phyloP scores from a whole-genome alignment of 2,797 vertebrate species.

The Mus caroli region DNA sequence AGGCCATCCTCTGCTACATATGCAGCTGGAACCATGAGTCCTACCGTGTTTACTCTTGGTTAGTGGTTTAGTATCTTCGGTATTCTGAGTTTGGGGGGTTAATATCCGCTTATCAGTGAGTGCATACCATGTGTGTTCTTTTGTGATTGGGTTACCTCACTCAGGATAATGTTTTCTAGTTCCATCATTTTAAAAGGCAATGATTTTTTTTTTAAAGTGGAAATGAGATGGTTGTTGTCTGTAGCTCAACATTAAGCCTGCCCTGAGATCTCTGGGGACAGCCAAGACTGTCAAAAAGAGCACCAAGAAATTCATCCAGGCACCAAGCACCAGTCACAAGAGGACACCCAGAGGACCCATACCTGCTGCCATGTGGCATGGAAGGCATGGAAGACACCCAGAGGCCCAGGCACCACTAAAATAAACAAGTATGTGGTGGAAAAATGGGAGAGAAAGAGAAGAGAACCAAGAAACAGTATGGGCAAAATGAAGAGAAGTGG shows the following conservation, averaged over 20 bases:
- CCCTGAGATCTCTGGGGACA: too few relatives aligned
- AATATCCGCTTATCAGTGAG: too few relatives aligned
- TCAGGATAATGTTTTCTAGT: too few relatives aligned
- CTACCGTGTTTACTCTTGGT: too few relatives aligned
- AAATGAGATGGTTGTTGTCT: background rate
- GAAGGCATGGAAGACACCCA: background rate
- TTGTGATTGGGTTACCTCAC: too few relatives aligned
- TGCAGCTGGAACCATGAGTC: too few relatives aligned
- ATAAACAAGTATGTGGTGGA: background rate
- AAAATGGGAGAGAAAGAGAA: background rate
- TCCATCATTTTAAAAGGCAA: too few relatives aligned
- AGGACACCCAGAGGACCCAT: background rate
- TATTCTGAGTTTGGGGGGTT: too few relatives aligned
- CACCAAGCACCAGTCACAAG: background rate
- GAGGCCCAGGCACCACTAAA: background rate
- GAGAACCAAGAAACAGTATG: background rate
- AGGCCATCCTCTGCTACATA: too few relatives aligned
- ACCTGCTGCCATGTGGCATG: background rate
- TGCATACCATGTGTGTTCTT: too few relatives aligned
- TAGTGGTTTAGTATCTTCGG: too few relatives aligned
- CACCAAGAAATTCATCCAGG: background rate
- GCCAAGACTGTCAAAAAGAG: background rate
- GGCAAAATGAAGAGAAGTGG: background rate
- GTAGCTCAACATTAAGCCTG: background rate
- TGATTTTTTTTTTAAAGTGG: background rate